Evolutionary conservation across 2,797 vertebrate genomes (phyloP).

Genomic region (Poeciliopsis presidionis): DNA sequence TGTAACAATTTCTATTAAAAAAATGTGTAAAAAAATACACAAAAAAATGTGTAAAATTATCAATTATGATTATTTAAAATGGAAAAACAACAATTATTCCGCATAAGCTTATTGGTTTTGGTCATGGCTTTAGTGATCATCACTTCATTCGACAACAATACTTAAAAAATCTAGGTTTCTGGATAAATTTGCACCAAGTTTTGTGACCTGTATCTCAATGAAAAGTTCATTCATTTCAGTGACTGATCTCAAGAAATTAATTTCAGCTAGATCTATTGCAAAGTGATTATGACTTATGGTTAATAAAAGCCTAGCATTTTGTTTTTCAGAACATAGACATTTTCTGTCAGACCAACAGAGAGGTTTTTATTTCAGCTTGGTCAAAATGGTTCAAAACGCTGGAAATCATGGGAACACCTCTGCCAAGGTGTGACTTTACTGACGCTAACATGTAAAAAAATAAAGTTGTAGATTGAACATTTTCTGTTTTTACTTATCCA

Average conservation of each 20-base stretch:
- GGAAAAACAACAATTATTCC: background rate
- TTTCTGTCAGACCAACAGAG: background rate
- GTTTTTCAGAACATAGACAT: background rate
- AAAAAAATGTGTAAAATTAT: background rate
- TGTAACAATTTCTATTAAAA: background rate
- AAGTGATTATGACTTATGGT: background rate
- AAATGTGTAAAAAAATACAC: too few relatives aligned
- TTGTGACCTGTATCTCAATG: background rate
- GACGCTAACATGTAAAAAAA: background rate
- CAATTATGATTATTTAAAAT: background rate
- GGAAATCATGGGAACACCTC: too few relatives aligned
- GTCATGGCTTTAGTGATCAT: background rate
- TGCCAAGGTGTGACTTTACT: too few relatives aligned
- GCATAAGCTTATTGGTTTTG: background rate
- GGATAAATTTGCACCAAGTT: background rate
- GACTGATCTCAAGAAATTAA: background rate
- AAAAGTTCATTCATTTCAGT: background rate
- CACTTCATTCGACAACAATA: background rate
- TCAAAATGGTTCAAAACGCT: too few relatives aligned
- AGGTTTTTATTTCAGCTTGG: background rate
- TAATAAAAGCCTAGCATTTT: background rate
- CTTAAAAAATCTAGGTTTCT: background rate
- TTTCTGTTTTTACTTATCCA: background rate
- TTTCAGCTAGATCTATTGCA: background rate
- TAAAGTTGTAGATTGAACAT: background rate